Percentiles rank a stretch among this genome's conserved stretches.
phyloP scores from a whole-genome alignment of 2,113 vertebrate genomes.

The Australoheros scitulus region DNA sequence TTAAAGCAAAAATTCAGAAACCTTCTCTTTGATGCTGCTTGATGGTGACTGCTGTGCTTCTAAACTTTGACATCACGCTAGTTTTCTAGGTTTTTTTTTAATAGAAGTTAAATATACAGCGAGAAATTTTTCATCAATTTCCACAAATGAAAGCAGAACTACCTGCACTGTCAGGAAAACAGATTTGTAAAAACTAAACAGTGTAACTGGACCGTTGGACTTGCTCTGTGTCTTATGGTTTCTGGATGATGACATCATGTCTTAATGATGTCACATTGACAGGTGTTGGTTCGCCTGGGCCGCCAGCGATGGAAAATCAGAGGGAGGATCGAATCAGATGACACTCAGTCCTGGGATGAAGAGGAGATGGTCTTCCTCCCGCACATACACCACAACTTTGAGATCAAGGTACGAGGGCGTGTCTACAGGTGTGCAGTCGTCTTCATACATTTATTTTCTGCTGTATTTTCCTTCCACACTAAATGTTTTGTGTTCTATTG shows the following conservation, averaged over 20 bases:
- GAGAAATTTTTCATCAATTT: background rate
- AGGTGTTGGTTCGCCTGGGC: slow-evolving; percentile 90
- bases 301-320: slow-evolving; percentile 92
- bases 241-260: background rate
- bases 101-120: too few relatives aligned
- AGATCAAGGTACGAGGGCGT: slow-evolving; percentile 87
- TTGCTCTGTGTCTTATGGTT: background rate
- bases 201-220: background rate
- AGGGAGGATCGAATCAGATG: slow-evolving; percentile 90
- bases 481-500: background rate
- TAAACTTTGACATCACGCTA: too few relatives aligned
- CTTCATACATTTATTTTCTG: background rate
- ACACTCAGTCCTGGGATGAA: slow-evolving; percentile 93
- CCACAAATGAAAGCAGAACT: background rate
- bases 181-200: background rate
- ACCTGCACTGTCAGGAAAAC: background rate
- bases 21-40: too few relatives aligned
- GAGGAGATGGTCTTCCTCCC: slow-evolving; percentile 92
- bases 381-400: slow-evolving; percentile 88
- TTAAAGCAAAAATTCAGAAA: too few relatives aligned
- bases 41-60: too few relatives aligned
- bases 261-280: slow-evolving; percentile 10
- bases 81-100: too few relatives aligned
- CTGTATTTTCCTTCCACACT: background rate
- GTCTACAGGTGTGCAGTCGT: background rate